Conservation (phyloP, 2,888 invertebrate genomes). For the Opisthograptis luteolata region DNA sequence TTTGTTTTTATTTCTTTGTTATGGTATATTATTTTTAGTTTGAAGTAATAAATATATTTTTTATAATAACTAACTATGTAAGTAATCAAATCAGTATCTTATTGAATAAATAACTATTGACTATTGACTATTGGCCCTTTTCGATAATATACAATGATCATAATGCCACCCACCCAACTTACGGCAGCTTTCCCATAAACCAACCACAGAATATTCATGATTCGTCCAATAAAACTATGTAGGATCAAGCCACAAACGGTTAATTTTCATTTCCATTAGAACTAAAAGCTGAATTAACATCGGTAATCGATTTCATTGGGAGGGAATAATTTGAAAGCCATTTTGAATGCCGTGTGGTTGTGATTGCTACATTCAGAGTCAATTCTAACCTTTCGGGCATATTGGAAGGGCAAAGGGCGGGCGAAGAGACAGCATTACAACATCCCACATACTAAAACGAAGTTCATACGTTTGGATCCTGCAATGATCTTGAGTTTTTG, state of each 20-base stretch:
- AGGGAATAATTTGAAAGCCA: slow-evolving; percentile 61
- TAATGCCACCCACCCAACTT: slow-evolving; percentile 35
- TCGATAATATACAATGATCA: too few species aligned
- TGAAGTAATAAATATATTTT: too few species aligned
- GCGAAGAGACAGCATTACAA: too few species aligned
- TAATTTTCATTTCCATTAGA: slow-evolving; percentile 73
- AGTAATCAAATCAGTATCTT: too few species aligned
- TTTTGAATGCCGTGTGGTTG: slow-evolving; percentile 65
- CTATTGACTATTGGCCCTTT: slow-evolving; percentile 37
- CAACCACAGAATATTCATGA: slow-evolving; percentile 34
- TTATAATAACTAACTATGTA: too few species aligned
- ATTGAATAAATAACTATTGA: too few species aligned
- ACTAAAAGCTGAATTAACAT: slow-evolving; percentile 74
- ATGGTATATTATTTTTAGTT: too few species aligned
- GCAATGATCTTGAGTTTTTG: too few species aligned
- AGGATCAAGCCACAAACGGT: slow-evolving; percentile 52
- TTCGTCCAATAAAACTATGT: slow-evolving; percentile 52
- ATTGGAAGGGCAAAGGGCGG: slow-evolving; percentile 31
- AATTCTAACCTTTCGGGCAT: slow-evolving; percentile 47
- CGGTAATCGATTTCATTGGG: slow-evolving; percentile 58
- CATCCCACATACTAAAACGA: too few species aligned
- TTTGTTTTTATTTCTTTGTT: too few species aligned
- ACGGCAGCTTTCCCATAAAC: slow-evolving; percentile 34
- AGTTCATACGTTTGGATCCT: too few species aligned
- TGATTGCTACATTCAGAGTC: slow-evolving; percentile 60